phyloP scores from a whole-genome alignment of 2,797 vertebrate species.

The Manis pentadactyla region DNA sequence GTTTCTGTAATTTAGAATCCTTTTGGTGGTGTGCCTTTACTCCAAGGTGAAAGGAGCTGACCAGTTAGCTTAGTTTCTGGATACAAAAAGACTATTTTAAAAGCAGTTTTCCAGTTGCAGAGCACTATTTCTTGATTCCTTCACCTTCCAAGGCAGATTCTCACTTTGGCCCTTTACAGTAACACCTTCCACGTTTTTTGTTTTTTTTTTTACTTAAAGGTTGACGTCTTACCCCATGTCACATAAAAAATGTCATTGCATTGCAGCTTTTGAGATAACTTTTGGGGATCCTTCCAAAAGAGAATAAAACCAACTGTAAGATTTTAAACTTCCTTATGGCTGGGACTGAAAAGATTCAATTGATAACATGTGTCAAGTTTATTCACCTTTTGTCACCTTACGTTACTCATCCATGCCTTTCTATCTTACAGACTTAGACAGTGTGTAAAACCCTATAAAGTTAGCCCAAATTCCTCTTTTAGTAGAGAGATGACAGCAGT shows the following conservation, averaged over 20 bases:
- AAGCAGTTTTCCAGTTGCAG: not conserved
- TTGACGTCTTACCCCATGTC: not conserved
- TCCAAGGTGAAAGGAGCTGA: not conserved
- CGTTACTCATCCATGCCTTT: not conserved
- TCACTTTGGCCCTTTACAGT: not conserved
- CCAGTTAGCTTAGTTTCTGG: not conserved
- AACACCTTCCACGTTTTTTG: not conserved
- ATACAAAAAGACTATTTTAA: not conserved
- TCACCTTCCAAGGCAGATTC: not conserved
- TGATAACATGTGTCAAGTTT: not conserved
- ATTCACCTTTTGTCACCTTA: not conserved
- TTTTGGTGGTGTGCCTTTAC: not conserved
- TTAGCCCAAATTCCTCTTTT: not conserved
- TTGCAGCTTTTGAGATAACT: conserved; percentile 29
- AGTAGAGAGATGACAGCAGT: not conserved
- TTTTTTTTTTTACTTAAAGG: not conserved
- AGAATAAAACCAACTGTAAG: not conserved
- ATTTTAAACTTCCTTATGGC: not conserved
- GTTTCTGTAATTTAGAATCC: not conserved
- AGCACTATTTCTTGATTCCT: not conserved
- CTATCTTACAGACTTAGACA: not conserved
- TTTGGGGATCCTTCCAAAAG: not conserved
- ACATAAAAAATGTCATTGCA: not conserved
- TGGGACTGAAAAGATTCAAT: not conserved
- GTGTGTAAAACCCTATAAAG: no score